These are phyloP conservation scores for Scolopax rusticola DNA, from an alignment of 2,797 vertebrate genomes.

Conservation along the genomic window DNA sequence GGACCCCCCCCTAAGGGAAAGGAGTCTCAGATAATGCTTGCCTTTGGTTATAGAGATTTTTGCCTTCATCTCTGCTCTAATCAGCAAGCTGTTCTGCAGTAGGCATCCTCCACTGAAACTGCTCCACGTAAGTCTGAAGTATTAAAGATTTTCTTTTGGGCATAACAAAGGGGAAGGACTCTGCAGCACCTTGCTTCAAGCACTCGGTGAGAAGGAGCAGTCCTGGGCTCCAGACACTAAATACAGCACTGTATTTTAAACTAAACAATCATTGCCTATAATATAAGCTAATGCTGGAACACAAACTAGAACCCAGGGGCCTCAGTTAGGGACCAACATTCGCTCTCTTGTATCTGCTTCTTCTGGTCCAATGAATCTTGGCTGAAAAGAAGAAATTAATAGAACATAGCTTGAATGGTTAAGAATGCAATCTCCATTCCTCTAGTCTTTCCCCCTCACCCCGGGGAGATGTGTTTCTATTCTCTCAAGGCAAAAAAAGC, in stretches of 20 bases:
- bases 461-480: background rate
- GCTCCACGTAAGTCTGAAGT: background rate
- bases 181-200: background rate
- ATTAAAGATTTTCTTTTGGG: background rate
- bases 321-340: background rate
- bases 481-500: background rate
- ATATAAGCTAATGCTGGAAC: slow-evolving; percentile 38
- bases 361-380: slow-evolving; percentile 14
- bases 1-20: background rate
- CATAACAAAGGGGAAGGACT: background rate
- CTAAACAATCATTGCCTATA: background rate
- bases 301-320: slow-evolving; percentile 19
- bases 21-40: background rate
- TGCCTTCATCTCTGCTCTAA: background rate
- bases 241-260: slow-evolving; percentile 1
- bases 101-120: background rate
- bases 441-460: background rate
- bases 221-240: background rate
- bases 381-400: background rate
- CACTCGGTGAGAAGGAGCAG: background rate
- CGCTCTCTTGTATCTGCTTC: background rate
- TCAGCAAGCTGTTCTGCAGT: background rate
- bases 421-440: background rate
- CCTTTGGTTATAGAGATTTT: background rate
- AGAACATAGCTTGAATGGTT: background rate